phyloP scores from a whole-genome alignment of 2,797 vertebrate species.

The Geotrypetes seraphini region DNA sequence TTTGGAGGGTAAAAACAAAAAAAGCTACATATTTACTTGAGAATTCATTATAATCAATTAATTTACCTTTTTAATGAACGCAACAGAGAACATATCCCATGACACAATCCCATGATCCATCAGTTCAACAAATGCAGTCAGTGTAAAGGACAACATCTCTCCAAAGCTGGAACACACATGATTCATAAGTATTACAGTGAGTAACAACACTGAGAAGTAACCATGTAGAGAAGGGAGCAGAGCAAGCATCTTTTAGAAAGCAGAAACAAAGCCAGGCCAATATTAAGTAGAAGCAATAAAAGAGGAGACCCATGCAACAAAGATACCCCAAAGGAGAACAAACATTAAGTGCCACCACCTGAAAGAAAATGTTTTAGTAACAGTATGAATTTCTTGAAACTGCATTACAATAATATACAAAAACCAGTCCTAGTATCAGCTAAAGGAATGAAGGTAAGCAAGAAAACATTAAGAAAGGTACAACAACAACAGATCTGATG shows the following conservation, averaged over 20 bases:
- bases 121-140: conserved; percentile 96
- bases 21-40: too few species aligned
- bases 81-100: conserved; percentile 96
- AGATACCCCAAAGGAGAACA: conserved; percentile 1
- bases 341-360: conserved; percentile 2
- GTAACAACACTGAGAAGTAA: neutral
- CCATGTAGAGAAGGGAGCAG: neutral
- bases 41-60: too few species aligned
- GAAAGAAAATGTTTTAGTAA: conserved; percentile 3
- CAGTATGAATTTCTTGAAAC: neutral
- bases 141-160: conserved; percentile 92
- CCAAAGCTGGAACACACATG: conserved; percentile 80
- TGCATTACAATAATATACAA: accelerated
- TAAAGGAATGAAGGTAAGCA: too few species aligned
- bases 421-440: neutral
- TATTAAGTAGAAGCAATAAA: conserved; percentile 19
- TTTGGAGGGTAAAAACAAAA: too few species aligned
- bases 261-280: conserved; percentile 10
- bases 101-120: conserved; percentile 99
- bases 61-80: conserved; percentile 96
- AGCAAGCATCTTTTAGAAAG: conserved; percentile 24
- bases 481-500: too few species aligned
- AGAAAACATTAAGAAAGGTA: too few species aligned
- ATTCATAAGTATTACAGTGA: conserved; percentile 30
- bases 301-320: conserved; percentile 8